Base-by-base conservation (phyloP, 2,797 vertebrate species). In the Carduelis carduelis region DNA sequence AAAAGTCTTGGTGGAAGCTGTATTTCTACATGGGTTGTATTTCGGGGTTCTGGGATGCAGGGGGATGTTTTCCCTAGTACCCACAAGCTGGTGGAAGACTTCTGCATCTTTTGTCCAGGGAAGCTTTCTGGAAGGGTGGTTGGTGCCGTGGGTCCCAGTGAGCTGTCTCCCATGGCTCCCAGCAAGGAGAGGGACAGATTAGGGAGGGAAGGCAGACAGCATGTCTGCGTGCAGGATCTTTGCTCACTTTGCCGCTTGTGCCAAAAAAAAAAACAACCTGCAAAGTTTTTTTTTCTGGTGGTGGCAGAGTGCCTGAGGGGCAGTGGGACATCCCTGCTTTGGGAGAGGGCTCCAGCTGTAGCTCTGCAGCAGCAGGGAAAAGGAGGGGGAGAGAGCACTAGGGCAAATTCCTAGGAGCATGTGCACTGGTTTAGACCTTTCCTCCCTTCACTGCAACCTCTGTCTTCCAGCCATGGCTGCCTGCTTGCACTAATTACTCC, bases 401-500 rank as follows among this genome's bases (percentile, higher is more conserved):
- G 84, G 86, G 72, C 89, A n/a, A 92, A 96, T 96, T 97, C 96
- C 96, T 96, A 80, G 83, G 95, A 96, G 97, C 3, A 0, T 37
- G 20, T 3, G 17, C 50, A 35, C 59, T 2, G 12, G 39, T 88
- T 92, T 87, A 97, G 96, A 96, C 92, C 89, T 97, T 91, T 90
- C 27, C 12, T 61, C 9, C 94, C 93, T 80, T 82, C 50, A 17
- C 63, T 2, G 34, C 97, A 98, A 98, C 98, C 98, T 98, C 94
- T 98, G 97, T 98, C 98, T 98, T 96, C 97, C 96, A 97, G 97
- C 95, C 95, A 55, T 93, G 98, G 97, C 98, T 97, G 98, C 97
- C 96, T 98, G 96, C 97, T 97, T 97, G 93, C 95, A 94, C 98
- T 98, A 98, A 98, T 98, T 98, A 98, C 97, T 91, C 97, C 97